Percentiles rank a stretch among this genome's conserved stretches.
These are phyloP conservation scores for Tetraneura akinire DNA, from an alignment of 1,140 invertebrate species.

Conservation along the genomic window DNA sequence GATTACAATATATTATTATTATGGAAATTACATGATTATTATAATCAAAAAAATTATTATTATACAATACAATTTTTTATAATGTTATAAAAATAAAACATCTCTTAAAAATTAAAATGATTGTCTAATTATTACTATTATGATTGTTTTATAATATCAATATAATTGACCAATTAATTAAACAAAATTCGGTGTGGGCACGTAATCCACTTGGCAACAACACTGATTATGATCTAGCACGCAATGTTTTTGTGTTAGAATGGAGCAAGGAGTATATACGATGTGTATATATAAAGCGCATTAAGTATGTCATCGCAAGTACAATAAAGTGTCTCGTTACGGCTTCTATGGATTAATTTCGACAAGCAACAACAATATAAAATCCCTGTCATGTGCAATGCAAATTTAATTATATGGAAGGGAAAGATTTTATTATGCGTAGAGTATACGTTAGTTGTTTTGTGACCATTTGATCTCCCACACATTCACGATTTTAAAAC, in stretches of 20 bases:
- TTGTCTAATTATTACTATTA: no score
- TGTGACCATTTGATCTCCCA: background rate
- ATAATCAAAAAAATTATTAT: no score
- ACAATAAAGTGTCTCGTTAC: conserved; percentile 30
- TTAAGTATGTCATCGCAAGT: conserved; percentile 16
- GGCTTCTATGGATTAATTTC: conserved; percentile 15
- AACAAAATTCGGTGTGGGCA: background rate
- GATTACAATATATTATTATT: no score
- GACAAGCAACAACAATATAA: conserved; percentile 27
- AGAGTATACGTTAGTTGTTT: background rate
- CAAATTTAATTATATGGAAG: conserved; percentile 21
- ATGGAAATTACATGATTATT: no score
- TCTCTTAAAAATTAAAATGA: no score
- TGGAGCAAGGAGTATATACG: background rate
- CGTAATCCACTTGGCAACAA: background rate
- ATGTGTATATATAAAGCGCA: background rate
- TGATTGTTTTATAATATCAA: no score
- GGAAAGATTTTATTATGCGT: conserved; percentile 3
- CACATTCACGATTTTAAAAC: background rate
- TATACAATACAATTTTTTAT: no score
- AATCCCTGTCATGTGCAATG: conserved; percentile 20
- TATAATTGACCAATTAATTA: no score
- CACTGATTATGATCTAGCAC: background rate
- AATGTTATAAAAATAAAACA: no score
- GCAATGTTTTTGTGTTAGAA: conserved; percentile 3